Evolutionary conservation across 2,113 vertebrate genomes (phyloP).

Genomic region (Apteryx owenii): DNA sequence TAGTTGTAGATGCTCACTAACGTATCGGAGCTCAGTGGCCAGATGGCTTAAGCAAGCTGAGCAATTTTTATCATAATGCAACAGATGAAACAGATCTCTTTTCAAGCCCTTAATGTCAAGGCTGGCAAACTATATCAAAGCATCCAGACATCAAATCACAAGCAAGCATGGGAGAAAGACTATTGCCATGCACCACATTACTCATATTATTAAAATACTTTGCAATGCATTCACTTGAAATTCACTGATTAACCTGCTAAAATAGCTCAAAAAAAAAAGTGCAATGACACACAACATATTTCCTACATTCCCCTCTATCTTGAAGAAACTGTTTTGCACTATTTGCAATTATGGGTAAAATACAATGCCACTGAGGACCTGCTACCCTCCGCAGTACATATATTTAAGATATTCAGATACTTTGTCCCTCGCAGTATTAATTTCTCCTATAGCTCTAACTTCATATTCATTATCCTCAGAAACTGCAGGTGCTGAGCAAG

Average conservation of each 20-base stretch:
- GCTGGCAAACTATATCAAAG: background rate
- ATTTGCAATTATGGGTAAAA: background rate
- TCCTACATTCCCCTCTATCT: background rate
- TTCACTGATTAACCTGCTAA: background rate
- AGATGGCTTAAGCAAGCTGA: background rate
- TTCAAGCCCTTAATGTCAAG: background rate
- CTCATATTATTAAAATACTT: too few relatives aligned
- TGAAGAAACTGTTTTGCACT: background rate
- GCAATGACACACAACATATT: background rate
- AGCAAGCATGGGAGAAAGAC: background rate
- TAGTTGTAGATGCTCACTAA: background rate
- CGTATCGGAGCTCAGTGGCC: background rate
- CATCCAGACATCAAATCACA: background rate
- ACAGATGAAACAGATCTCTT: background rate
- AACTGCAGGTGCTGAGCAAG: background rate
- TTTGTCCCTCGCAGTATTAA: background rate
- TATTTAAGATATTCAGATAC: background rate
- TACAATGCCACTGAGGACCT: fast-evolving
- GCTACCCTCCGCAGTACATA: fast-evolving
- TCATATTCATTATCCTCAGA: background rate
- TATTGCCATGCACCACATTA: background rate
- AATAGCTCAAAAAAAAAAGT: background rate
- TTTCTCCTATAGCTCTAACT: background rate
- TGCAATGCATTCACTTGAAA: background rate
- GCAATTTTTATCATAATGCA: background rate